phyloP scores from a whole-genome alignment of 92 coral and sea anemone genomes.

The Parazoanthus swiftii region DNA sequence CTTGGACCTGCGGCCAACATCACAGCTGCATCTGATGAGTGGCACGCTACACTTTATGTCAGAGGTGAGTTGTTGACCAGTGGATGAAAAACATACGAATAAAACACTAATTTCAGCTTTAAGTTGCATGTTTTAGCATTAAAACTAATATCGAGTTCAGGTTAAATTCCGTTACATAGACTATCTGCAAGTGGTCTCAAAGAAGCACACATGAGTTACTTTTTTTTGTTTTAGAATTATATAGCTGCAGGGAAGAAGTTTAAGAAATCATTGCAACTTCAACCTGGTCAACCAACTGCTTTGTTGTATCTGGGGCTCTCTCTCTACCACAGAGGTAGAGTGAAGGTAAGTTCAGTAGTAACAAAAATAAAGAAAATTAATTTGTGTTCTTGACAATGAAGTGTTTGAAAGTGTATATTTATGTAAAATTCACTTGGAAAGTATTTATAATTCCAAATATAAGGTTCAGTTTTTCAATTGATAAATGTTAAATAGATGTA shows the following conservation, averaged over 20 bases:
- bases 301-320: slow-evolving; percentile 75
- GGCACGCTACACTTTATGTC: slow-evolving; percentile 85
- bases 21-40: slow-evolving; percentile 78
- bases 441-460: no score
- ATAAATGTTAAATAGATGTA: no score
- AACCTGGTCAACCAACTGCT: slow-evolving; percentile 73
- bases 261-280: slow-evolving; percentile 65
- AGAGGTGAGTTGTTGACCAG: slow-evolving; percentile 54
- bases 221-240: slow-evolving; percentile 57
- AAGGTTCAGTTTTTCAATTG: not conserved
- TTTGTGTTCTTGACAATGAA: not conserved
- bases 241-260: slow-evolving; percentile 68
- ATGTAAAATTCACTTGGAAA: no score
- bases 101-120: not conserved
- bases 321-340: slow-evolving; percentile 72
- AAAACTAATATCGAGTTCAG: not conserved
- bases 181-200: no score
- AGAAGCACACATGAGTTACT: not conserved
- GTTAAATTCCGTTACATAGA: no score
- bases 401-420: not conserved
- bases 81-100: not conserved
- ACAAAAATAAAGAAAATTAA: not conserved
- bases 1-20: slow-evolving; percentile 71
- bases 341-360: slow-evolving; percentile 54
- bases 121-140: not conserved